Base-by-base conservation (phyloP, 1,140 invertebrate species). In the Cotesia vestalis region DNA sequence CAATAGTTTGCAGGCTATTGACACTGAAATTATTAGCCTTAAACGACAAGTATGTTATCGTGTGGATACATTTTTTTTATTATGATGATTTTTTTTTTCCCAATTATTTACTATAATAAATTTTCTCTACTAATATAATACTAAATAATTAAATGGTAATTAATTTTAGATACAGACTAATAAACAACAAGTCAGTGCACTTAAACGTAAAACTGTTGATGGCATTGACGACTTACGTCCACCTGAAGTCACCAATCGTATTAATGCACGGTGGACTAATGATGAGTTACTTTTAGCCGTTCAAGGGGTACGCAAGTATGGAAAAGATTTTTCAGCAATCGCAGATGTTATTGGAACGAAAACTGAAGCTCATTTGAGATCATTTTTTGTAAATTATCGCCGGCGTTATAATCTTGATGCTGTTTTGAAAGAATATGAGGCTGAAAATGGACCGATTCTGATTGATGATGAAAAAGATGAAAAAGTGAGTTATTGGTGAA, bases 301-400 rank as follows among this genome's bases (percentile, higher is more conserved):
- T 36, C 94, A 98, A 85, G 96, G 95, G 83, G 92, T 98, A 46
- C 89, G 95, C 59, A 96, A 96, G 84, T 98, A 96, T 87, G 97
- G 97, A 78, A 97, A 96, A 88, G 94, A 98, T 85, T 98, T 97
- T 87, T 92, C 95, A 85, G 95, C 95, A 27, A 98, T 99, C 73
- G 95, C 97, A 12, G 96, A 98, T 85, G 92, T 97, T 4, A 92
- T 99, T 73, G 95, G 95, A 66, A 98, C 96, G 34, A 99, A 99
- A 88, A 97, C 94, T 3, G 96, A 98, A 84, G 91, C 92, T 46
- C 96, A 98, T 84, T 89, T 98, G 14, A 91, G 94, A 69, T 93
- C 91, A 36, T 99, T 98, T 87, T 98, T 94, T 84, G 90, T 94
- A 0, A 97, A 95, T 79, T 96, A 98, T 86, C 90, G 95, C 59